Evolutionary conservation across 2,113 vertebrate genomes (phyloP).

Genomic region (Antechinus stuartii): DNA sequence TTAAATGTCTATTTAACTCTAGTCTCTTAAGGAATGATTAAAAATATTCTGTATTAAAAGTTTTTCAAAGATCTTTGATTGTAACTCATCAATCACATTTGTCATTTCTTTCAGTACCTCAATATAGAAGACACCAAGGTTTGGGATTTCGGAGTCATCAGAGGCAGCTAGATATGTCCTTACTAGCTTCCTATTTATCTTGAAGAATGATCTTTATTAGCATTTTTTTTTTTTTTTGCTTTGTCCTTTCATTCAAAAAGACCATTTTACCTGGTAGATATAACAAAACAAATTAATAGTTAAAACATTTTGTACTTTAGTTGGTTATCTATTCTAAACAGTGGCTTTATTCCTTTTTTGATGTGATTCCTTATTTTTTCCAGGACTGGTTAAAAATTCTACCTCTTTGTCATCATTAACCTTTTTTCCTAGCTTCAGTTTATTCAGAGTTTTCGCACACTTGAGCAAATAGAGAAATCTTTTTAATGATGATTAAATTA

Average conservation of each 20-base stretch:
- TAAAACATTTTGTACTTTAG: neutral
- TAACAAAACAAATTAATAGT: neutral
- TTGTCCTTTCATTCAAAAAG: neutral
- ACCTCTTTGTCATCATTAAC: neutral
- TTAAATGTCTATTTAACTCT: neutral
- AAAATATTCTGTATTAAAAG: neutral
- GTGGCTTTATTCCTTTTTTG: neutral
- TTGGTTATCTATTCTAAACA: neutral
- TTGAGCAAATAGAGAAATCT: slow-evolving; percentile 54
- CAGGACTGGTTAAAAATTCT: neutral
- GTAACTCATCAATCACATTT: neutral
- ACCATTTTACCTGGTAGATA: neutral
- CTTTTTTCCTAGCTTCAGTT: neutral
- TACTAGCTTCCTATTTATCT: neutral
- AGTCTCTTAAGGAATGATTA: neutral
- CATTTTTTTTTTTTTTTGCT: neutral
- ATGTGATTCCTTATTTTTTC: neutral
- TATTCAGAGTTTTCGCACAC: neutral
- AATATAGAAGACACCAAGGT: neutral
- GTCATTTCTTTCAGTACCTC: neutral
- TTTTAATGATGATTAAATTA: slow-evolving; percentile 57
- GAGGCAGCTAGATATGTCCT: neutral
- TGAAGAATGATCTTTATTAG: neutral
- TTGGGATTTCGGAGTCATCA: neutral
- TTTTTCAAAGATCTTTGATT: neutral